Conservation (phyloP, 64 coral and sea anemone genomes). For the Anthopleura sola region DNA sequence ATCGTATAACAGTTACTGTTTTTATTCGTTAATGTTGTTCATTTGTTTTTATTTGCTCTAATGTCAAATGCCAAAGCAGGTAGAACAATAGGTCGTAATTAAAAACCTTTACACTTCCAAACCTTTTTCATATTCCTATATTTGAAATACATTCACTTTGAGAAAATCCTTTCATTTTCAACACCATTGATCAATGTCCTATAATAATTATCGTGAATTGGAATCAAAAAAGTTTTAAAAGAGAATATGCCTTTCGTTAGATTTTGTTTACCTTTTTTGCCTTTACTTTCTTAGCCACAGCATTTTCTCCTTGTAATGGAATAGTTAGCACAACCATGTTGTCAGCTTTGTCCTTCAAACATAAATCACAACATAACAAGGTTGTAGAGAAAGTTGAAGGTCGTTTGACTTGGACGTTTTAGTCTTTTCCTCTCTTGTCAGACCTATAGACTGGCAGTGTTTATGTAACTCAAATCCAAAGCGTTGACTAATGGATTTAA, state of each 20-base stretch:
- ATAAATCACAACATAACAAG: neutral
- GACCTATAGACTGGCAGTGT: neutral
- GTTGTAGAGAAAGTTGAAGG: neutral
- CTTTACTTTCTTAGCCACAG: neutral
- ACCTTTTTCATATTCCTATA: neutral
- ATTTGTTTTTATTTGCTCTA: neutral
- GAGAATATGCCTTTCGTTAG: neutral
- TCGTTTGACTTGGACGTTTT: neutral
- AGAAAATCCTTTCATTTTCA: neutral
- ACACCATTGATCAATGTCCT: neutral
- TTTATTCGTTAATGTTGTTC: neutral
- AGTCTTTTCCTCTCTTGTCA: neutral
- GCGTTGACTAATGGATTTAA: neutral
- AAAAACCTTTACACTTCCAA: neutral
- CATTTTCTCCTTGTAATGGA: conserved; percentile 6
- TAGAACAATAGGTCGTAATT: neutral
- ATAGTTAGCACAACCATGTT: conserved; percentile 22
- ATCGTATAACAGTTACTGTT: neutral
- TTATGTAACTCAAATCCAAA: neutral
- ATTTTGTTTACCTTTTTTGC: neutral
- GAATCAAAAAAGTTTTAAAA: neutral
- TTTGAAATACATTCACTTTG: neutral
- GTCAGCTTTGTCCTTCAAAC: neutral
- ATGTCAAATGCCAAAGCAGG: neutral
- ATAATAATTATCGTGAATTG: neutral